Conservation (phyloP, 2,888 invertebrate species). For the Candidula unifasciata region DNA sequence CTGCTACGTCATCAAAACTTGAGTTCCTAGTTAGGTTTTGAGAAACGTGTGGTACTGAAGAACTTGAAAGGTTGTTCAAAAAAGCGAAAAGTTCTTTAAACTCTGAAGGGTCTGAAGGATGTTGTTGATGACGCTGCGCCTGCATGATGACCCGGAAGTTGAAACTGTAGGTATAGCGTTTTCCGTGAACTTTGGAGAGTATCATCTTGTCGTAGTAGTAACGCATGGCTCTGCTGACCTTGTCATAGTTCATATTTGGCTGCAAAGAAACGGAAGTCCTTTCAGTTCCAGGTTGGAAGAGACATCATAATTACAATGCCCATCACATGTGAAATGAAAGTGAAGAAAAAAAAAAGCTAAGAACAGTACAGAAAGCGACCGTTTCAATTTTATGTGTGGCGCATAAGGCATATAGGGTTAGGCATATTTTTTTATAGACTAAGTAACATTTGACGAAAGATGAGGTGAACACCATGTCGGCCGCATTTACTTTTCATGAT, state of each 20-base stretch:
- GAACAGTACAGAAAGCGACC: too few species aligned
- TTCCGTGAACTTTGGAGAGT: conserved; percentile 75
- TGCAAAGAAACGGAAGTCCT: conserved; percentile 41
- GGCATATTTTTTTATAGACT: too few species aligned
- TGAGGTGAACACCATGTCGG: too few species aligned
- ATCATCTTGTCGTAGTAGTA: conserved; percentile 78
- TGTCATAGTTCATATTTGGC: conserved; percentile 76
- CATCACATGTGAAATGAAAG: too few species aligned
- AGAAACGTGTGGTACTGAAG: neutral
- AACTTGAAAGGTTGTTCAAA: conserved; percentile 27
- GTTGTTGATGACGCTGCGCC: conserved; percentile 47
- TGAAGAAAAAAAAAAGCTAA: too few species aligned
- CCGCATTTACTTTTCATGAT: too few species aligned
- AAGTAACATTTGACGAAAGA: too few species aligned
- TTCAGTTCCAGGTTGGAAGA: too few species aligned
- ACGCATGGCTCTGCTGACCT: conserved; percentile 73
- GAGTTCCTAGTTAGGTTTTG: neutral
- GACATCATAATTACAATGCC: too few species aligned
- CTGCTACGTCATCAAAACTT: neutral
- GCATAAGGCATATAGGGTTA: too few species aligned
- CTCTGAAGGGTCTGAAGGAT: conserved; percentile 48
- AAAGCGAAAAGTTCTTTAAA: conserved; percentile 48
- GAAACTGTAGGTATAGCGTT: conserved; percentile 72
- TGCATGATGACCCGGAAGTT: conserved; percentile 56
- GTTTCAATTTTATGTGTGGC: too few species aligned